Conservation (phyloP, 2,797 vertebrate species). For the Neoniphon sammara region DNA sequence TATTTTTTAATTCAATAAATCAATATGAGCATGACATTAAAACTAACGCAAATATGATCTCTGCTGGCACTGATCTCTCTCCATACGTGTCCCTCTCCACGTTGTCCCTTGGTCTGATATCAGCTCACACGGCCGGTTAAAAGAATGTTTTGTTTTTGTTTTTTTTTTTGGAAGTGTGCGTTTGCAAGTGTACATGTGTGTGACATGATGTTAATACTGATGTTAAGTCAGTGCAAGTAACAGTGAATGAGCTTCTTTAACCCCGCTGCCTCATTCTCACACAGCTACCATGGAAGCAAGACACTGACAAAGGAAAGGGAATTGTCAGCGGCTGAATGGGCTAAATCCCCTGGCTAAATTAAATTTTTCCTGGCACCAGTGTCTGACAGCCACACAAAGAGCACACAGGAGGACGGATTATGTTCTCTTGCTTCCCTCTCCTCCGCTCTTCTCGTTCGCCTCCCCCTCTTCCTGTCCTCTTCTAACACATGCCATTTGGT, state of each 20-base stretch:
- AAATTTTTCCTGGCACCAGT: constrained; percentile 47
- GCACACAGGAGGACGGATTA: constrained; percentile 58
- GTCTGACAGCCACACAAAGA: constrained; percentile 57
- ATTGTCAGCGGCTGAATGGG: constrained; percentile 39
- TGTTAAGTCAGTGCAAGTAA: neutral
- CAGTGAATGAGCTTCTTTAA: constrained; percentile 11
- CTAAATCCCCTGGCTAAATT: constrained; percentile 63
- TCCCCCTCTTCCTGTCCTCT: constrained; percentile 54
- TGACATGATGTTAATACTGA: no score
- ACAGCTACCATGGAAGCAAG: constrained; percentile 28
- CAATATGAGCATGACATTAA: no score
- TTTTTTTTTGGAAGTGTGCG: no score
- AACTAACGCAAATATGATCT: no score
- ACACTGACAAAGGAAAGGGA: constrained; percentile 39
- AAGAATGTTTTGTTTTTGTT: no score
- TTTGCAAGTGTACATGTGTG: neutral
- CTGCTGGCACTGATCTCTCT: no score
- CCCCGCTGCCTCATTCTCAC: constrained; percentile 24
- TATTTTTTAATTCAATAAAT: no score
- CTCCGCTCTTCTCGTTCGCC: constrained; percentile 25
- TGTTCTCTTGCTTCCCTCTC: constrained; percentile 54
- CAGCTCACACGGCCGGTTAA: no score
- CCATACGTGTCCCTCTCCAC: no score
- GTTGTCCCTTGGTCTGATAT: no score
- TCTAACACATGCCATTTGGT: constrained; percentile 51